These are phyloP conservation scores for Sceloporus undulatus DNA, from an alignment of 2,113 vertebrate species.

Conservation along the genomic window DNA sequence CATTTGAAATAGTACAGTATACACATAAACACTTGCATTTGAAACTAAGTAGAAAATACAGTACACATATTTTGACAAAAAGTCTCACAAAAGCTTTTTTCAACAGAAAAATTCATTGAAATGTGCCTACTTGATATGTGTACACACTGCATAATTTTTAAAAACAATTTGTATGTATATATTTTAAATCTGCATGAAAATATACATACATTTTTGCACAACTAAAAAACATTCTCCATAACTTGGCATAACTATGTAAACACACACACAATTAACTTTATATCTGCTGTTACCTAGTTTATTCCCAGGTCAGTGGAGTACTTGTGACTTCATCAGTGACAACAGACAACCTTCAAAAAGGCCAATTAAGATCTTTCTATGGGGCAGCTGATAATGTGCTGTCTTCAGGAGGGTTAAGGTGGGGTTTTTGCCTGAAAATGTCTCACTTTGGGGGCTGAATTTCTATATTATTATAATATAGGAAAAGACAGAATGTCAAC, in stretches of 20 bases:
- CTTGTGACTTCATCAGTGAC: conserved; percentile 45
- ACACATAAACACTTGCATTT: neutral
- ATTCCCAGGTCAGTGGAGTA: conserved; percentile 5
- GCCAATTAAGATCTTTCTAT: conserved; percentile 2
- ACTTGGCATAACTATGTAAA: neutral
- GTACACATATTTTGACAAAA: neutral
- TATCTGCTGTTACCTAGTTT: conserved; percentile 5
- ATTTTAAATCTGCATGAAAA: neutral
- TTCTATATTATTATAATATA: conserved; percentile 1
- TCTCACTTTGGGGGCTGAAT: conserved; percentile 11
- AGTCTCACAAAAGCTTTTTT: neutral
- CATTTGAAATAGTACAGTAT: neutral
- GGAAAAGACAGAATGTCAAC: conserved; percentile 4
- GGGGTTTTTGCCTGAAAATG: conserved; percentile 11
- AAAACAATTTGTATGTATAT: neutral
- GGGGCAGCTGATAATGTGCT: conserved; percentile 7
- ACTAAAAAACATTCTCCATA: neutral
- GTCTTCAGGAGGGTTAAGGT: conserved; percentile 10
- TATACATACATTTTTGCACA: neutral
- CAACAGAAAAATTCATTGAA: neutral
- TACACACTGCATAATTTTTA: neutral
- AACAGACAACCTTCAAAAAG: conserved; percentile 19
- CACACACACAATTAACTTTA: neutral
- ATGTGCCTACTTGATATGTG: neutral
- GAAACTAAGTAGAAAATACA: no score